Evolutionary conservation across 2,113 vertebrate species (phyloP).

Genomic region (Setophaga kirtlandii): DNA sequence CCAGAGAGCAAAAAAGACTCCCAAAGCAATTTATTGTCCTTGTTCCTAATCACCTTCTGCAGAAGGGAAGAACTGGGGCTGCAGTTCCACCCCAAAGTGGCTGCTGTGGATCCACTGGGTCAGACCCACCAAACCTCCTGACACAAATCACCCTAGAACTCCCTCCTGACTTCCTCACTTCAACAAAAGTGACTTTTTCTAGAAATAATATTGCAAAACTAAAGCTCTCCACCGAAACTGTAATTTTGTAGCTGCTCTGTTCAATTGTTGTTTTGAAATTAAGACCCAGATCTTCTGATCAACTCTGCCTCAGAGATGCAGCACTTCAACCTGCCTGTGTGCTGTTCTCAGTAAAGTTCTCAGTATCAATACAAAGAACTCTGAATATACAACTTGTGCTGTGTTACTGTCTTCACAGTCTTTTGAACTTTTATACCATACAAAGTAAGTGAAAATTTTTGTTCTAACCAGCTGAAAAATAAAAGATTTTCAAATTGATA

Average conservation of each 20-base stretch:
- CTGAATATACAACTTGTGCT: neutral
- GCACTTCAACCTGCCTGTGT: neutral
- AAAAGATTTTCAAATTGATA: neutral
- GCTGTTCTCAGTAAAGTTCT: neutral
- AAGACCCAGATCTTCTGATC: neutral
- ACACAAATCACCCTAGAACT: neutral
- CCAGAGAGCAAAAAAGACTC: neutral
- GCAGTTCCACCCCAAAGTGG: neutral
- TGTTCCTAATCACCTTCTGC: neutral
- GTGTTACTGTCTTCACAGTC: neutral
- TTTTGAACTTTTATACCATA: neutral
- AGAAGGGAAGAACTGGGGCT: neutral
- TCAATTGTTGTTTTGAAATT: neutral
- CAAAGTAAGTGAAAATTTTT: neutral
- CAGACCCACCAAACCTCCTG: neutral
- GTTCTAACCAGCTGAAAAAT: neutral
- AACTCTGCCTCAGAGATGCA: neutral
- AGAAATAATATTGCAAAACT: neutral
- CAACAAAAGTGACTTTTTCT: neutral
- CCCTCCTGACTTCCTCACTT: neutral
- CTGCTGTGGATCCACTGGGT: neutral
- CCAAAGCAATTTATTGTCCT: neutral
- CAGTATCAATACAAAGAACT: neutral
- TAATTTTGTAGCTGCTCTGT: neutral
- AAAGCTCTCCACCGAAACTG: neutral